Evolutionary conservation across 2,113 vertebrate species (phyloP), one percentile per base, ranked within the genome.

Genomic region (Engraulis encrasicolus): DNA sequence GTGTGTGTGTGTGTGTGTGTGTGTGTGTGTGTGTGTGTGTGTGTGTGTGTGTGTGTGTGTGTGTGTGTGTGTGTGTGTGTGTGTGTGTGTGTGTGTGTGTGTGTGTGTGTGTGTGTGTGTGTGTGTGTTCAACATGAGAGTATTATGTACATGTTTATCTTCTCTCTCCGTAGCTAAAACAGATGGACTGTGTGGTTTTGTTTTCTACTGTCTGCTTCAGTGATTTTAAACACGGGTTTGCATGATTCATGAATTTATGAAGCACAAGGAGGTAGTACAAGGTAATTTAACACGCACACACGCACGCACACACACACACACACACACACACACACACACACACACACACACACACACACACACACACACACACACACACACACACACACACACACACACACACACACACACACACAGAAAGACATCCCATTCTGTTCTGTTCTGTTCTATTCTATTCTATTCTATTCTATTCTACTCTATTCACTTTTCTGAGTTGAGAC

Each of bases 341-440:
- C 17, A 52, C 17, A 52, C 52, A 54, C 52, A 54, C 52, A 54
- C 52, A 23, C 20, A 58, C 54, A 58, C 20, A 58, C 54, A 74
- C 27, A 31, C 23, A 74, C 27, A 61, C 52, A 61, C 58, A 61
- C 58, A 61, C 58, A 61, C 58, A 61, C 58, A 61, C 58, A 61
- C n/a, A 61, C 58, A 61, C 58, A 23, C 20, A 61, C 58, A 61
- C 58, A 61, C 58, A 61, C 58, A 61, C 58, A 61, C 58, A 61
- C 54, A 58, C 54, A 20, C 54, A 58, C 54, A 58, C 20, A 58
- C 54, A 58, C 54, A 58, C 54, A 58, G 23, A 6, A 58, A 58
- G 23, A n/a, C n/a, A n/a, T n/a, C n/a, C n/a, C n/a, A n/a, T n/a
- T n/a, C 52, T 27, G 58, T 66, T 66, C 6, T 27, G 58, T n/a